Conservation (phyloP, 2,888 invertebrate genomes). For the Sinodicranocentrus sp. region DNA sequence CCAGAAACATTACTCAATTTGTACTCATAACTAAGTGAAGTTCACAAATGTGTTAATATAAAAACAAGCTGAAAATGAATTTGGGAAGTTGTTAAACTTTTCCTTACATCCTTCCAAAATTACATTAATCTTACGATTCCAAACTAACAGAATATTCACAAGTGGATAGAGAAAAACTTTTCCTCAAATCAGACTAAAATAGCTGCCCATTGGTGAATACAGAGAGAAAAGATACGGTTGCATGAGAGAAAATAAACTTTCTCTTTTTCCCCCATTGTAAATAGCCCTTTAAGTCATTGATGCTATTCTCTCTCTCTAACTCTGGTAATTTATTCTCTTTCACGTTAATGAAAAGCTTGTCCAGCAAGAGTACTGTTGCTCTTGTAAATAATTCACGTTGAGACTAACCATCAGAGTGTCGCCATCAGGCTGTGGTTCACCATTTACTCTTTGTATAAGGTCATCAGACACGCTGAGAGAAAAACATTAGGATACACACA, state of each 20-base stretch:
- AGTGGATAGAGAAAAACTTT: no score
- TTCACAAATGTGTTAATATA: neutral
- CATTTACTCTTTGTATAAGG: no score
- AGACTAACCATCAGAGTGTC: constrained; percentile 55
- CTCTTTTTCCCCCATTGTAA: constrained; percentile 28
- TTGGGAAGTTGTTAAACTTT: constrained; percentile 57
- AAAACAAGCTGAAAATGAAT: constrained; percentile 29
- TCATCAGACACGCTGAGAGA: no score
- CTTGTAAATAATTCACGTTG: constrained; percentile 54
- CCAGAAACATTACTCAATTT: constrained; percentile 37
- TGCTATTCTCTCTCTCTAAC: neutral
- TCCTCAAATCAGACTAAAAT: no score
- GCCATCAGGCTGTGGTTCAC: constrained; percentile 45
- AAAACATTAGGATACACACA: no score
- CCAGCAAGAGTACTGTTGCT: constrained; percentile 14
- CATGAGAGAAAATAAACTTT: constrained; percentile 18
- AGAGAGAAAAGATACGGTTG: no score
- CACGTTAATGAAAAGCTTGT: constrained; percentile 54
- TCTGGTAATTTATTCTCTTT: constrained; percentile 58
- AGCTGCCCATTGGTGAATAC: no score
- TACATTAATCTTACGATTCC: no score
- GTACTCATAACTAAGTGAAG: neutral
- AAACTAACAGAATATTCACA: no score
- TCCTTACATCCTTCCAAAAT: no score
- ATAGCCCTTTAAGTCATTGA: constrained; percentile 32